These are phyloP conservation scores for Cosmopolites sordidus DNA, from an alignment of 2,888 invertebrate genomes.

Conservation along the genomic window DNA sequence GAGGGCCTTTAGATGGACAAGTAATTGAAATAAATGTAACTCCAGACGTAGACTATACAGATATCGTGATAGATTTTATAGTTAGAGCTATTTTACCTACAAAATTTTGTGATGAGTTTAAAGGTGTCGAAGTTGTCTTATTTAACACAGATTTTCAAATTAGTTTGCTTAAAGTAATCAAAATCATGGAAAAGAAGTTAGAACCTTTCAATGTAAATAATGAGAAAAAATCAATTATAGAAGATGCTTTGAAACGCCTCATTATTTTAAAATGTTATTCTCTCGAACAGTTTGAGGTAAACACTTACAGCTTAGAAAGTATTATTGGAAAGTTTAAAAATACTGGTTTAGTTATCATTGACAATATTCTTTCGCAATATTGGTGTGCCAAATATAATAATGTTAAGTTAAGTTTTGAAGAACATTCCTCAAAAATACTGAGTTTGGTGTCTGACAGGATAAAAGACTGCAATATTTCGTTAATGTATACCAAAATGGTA, in stretches of 20 bases:
- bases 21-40: conserved; percentile 34
- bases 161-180: conserved; percentile 35
- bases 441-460: conserved; percentile 30
- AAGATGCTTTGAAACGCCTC: conserved; percentile 34
- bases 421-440: conserved; percentile 31
- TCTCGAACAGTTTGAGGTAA: conserved; percentile 33
- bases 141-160: conserved; percentile 36
- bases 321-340: conserved; percentile 32
- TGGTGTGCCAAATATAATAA: conserved; percentile 32
- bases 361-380: conserved; percentile 37
- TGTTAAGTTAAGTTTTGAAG: conserved; percentile 32
- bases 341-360: conserved; percentile 33
- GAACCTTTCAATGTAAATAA: conserved; percentile 25
- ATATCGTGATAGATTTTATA: conserved; percentile 36
- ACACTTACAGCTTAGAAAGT: conserved; percentile 35
- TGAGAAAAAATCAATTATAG: conserved; percentile 30
- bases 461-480: conserved; percentile 33
- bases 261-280: conserved; percentile 35
- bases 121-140: conserved; percentile 34
- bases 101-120: conserved; percentile 31
- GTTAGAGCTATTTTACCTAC: conserved; percentile 34
- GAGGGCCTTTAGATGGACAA: conserved; percentile 32
- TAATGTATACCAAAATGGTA: conserved; percentile 29
- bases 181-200: conserved; percentile 33
- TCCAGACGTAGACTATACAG: conserved; percentile 27